These are phyloP conservation scores for Cheilosia variabilis DNA, from an alignment of 2,888 invertebrate genomes.

Conservation along the genomic window DNA sequence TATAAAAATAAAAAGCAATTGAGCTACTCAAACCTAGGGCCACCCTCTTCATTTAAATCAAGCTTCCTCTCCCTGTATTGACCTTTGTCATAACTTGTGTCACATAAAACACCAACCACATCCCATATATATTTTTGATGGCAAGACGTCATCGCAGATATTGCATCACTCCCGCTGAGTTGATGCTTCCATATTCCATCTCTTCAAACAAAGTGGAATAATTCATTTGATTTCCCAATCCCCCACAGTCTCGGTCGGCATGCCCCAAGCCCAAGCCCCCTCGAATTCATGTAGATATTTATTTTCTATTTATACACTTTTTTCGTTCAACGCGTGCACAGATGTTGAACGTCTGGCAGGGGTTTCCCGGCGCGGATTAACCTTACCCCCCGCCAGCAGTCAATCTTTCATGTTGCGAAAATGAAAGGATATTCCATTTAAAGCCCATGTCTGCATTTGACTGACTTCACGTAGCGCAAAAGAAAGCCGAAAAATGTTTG, in stretches of 20 bases:
- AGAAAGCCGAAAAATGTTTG: constrained; percentile 19
- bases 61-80: too few species aligned
- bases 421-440: constrained; percentile 68
- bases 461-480: constrained; percentile 55
- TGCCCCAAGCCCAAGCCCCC: background rate
- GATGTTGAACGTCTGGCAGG: constrained; percentile 39
- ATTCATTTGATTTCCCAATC: constrained; percentile 41
- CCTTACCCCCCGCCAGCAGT: constrained; percentile 46
- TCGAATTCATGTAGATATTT: constrained; percentile 12
- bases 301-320: constrained; percentile 49
- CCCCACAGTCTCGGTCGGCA: background rate
- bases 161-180: constrained; percentile 36
- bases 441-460: constrained; percentile 67
- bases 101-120: background rate
- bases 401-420: constrained; percentile 66
- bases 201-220: constrained; percentile 24
- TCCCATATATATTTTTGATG: background rate
- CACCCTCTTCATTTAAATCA: too few species aligned
- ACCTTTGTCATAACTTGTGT: too few species aligned
- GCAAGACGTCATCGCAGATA: constrained; percentile 7
- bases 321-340: constrained; percentile 35
- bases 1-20: too few species aligned
- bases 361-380: constrained; percentile 21
- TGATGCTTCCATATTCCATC: constrained; percentile 13
- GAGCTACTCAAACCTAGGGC: too few species aligned